Base-by-base conservation (phyloP, 2,888 invertebrate genomes). In the Thalpophila matura region DNA sequence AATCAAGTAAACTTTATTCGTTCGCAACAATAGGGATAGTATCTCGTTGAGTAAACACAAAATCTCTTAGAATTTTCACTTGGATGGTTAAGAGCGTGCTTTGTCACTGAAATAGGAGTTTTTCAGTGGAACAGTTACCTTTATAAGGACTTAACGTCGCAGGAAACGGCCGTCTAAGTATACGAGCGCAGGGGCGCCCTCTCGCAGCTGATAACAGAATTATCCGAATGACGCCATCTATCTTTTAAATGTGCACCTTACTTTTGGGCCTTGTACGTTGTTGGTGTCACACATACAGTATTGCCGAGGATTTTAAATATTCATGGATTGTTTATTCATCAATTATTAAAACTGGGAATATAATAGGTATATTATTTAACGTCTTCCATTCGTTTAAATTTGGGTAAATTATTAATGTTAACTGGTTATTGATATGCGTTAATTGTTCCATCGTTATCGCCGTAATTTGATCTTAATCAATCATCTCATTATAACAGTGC, bases 191-290 rank as follows among this genome's bases (percentile, higher is more conserved):
- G 88, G 89, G 90, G 90, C 89, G 91, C 92, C 92, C 93, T 94
- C 92, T 89, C 89, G 81, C 89, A 88, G 92, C 92, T 95, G 96
- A 96, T 96, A 96, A 96, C 95, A 95, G 96, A 96, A 96, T 96
- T 96, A 96, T 95, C 95, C 95, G 92, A 96, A 96, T 95, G 93
- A 95, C 93, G 92, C 95, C 94, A 96, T 96, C 95, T 95, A 93
- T 96, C 96, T 96, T 96, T 95, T 96, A 95, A 96, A 96, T 95
- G 94, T 94, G 93, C 91, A 93, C 94, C 92, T 94, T 94, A 92
- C 91, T 91, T 94, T 93, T 85, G 87, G 83, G 82, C 77, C 74
- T 75, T 75, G 78, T 82, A 81, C 81, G 80, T 79, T 79, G 79
- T 82, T 73, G 77, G 77, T 84, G 81, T 80, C 80, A 79, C 82